Conservation (phyloP, 2,888 invertebrate species). For the Erebia aethiops region DNA sequence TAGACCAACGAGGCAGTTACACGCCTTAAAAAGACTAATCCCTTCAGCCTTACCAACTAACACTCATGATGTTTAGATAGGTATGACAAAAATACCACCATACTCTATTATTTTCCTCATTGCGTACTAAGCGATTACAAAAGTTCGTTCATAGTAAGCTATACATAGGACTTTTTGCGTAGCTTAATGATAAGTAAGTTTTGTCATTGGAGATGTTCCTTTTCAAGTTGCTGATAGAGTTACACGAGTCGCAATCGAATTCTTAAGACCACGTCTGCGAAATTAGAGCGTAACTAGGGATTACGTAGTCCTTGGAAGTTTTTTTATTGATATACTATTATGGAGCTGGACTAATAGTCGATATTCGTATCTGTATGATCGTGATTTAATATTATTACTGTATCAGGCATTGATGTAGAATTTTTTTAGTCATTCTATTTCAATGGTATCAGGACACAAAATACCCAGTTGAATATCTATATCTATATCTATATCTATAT, state of each 20-base stretch:
- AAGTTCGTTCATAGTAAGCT: not conserved
- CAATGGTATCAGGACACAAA: not conserved
- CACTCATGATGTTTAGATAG: no score
- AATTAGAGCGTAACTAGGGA: constrained; percentile 30
- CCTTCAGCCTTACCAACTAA: no score
- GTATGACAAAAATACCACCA: no score
- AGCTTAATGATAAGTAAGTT: not conserved
- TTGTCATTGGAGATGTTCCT: constrained; percentile 19
- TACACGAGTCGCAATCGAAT: constrained; percentile 30
- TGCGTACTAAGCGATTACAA: constrained; percentile 42
- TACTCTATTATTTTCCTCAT: not conserved
- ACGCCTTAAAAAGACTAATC: no score
- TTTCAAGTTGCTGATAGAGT: constrained; percentile 30
- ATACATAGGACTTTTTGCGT: not conserved
- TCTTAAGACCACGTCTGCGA: constrained; percentile 23
- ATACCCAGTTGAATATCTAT: not conserved
- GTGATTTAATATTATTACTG: not conserved
- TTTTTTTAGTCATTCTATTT: no score
- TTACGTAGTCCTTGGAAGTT: constrained; percentile 24
- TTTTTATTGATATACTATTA: not conserved
- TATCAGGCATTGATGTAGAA: no score
- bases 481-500: no score
- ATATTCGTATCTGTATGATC: no score
- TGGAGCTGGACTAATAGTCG: not conserved
- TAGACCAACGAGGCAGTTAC: no score